Base-by-base conservation (phyloP, 2,888 invertebrate species). In the Chloroclysta siterata region DNA sequence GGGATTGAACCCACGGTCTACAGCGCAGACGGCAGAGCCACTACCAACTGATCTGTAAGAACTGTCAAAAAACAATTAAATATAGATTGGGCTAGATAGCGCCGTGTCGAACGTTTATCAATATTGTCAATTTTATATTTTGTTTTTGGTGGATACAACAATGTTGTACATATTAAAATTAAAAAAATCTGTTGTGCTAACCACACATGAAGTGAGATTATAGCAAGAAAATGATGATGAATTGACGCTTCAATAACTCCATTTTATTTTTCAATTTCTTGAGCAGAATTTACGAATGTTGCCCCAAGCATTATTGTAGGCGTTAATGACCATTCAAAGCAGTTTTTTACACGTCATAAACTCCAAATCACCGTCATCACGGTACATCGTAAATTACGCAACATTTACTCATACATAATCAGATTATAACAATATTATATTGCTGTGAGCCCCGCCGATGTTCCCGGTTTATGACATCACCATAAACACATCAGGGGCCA, bases 401-500 rank as follows among this genome's bases (percentile, higher is more conserved):
- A 47, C 57, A 52, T 58, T 52, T 53, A 58, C 59, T 46, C 56
- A 58, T 60, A 63, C 60, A 56, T 67, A 61, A 68, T 63, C 63
- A 66, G 68, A 64, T 66, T 66, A 64, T 59, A 53, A 42, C 46
- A 17, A 63, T 59, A 62, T 63, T 60, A 58, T 53, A 62, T 53
- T 28, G 59, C 15, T 28, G 42, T 42, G 51, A 29, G 51, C 46
- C 42, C 48, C 58, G 62, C 28, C 55, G 56, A 62, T 73, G 72
- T 72, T 70, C 62, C 70, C 72, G 73, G 76, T 79, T 80, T 78
- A 79, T 81, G 81, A 81, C 85, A 81, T 76, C 75, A 74, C 82
- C 79, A 82, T 86, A 84, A 84, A 83, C 81, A 81, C 84, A 80
- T 87, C 84, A 82, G 75, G 78, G 75, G 74, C 78, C 78, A 80